A percentile compares a stretch with the other conserved stretches of the same genome.
phyloP scores from a whole-genome alignment of 30 jellyfish, hydroid and myxozoan species.

The Pelagia noctiluca region DNA sequence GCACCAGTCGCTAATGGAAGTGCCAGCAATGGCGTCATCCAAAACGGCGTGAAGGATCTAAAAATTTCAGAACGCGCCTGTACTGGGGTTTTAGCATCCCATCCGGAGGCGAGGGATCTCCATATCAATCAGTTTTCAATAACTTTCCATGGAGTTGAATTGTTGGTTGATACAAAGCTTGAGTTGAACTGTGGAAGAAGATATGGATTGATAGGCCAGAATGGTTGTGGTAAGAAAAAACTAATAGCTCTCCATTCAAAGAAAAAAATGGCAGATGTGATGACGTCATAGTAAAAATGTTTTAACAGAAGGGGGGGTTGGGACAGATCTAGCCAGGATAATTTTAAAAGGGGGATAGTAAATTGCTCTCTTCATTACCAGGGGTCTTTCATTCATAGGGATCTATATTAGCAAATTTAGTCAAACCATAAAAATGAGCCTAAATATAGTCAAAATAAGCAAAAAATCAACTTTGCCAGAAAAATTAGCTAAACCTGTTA shows the following conservation, averaged over 20 bases:
- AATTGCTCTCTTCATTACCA: too few species aligned
- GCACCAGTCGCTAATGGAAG: slow-evolving; percentile 52
- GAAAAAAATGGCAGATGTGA: not conserved
- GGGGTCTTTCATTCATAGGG: too few species aligned
- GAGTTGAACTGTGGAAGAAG: slow-evolving; percentile 96
- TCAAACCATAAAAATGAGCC: too few species aligned
- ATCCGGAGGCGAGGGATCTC: slow-evolving; percentile 95
- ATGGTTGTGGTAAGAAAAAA: slow-evolving; percentile 96
- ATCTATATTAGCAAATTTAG: too few species aligned
- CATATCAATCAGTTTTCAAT: slow-evolving; percentile 88
- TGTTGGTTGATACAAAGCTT: slow-evolving; percentile 78
- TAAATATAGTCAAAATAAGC: too few species aligned
- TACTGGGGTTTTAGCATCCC: slow-evolving; percentile 95
- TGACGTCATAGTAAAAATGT: not conserved
- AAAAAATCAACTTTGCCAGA: too few species aligned
- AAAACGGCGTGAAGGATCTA: slow-evolving; percentile 42
- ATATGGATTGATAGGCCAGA: slow-evolving; percentile 95
- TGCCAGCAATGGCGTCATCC: slow-evolving; percentile 26
- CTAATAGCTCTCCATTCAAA: slow-evolving; percentile 16
- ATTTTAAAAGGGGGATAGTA: too few species aligned
- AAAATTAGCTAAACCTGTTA: too few species aligned
- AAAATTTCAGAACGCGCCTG: slow-evolving; percentile 82
- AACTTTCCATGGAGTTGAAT: slow-evolving; percentile 95
- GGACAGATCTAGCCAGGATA: too few species aligned
- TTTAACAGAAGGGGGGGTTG: too few species aligned